Evolutionary conservation across 2,113 vertebrate species (phyloP).

Genomic region (Andinoacara biseriatus): DNA sequence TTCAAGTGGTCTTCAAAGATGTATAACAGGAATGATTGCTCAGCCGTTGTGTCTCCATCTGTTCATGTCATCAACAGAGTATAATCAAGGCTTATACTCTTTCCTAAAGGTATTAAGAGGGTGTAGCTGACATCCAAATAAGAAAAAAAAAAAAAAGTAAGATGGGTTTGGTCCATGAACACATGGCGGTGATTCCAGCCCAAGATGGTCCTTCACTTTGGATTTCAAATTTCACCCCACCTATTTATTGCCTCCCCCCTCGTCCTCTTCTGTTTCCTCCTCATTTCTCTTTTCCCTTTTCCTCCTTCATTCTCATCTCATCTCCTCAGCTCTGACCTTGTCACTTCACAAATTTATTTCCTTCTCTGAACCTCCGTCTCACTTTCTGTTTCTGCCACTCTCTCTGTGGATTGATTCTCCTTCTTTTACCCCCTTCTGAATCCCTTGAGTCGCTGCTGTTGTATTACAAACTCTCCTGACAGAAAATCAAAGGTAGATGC

Average conservation of each 20-base stretch:
- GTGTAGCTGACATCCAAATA: neutral
- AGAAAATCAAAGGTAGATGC: slow-evolving; percentile 62
- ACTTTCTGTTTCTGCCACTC: slow-evolving; percentile 1
- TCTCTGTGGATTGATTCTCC: neutral
- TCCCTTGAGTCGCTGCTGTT: neutral
- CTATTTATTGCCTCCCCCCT: neutral
- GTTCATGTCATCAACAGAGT: neutral
- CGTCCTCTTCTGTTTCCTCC: neutral
- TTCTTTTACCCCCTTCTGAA: neutral
- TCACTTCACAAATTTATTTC: neutral
- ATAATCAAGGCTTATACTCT: neutral
- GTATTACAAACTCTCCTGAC: slow-evolving; percentile 56
- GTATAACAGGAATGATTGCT: neutral
- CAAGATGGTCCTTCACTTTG: no score
- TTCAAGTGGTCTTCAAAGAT: neutral
- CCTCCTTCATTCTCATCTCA: neutral
- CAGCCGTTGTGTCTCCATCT: neutral
- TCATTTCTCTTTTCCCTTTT: neutral
- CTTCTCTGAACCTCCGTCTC: neutral
- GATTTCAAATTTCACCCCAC: neutral
- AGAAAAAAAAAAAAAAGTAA: neutral
- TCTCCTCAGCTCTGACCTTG: neutral
- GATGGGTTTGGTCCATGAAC: neutral
- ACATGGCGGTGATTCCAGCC: neutral
- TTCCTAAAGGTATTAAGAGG: neutral